A percentile compares a stretch with the other conserved stretches of the same genome.
Evolutionary conservation across 2,888 invertebrate species (phyloP).

Genomic region (Coelopa pilipes): DNA sequence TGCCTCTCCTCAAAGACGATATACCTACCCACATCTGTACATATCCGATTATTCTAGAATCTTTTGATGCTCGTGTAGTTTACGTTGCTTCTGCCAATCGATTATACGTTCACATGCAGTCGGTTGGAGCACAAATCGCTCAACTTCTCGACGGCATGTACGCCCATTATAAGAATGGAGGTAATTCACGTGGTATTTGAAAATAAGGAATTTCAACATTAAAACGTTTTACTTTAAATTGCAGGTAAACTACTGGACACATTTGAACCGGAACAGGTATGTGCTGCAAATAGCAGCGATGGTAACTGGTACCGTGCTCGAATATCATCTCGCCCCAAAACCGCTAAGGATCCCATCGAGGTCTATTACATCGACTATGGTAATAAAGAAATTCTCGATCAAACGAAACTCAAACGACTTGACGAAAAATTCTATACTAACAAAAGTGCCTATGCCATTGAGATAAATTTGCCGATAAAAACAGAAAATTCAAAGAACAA

Average conservation of each 20-base stretch:
- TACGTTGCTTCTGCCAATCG: constrained; percentile 71
- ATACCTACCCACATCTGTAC: constrained; percentile 70
- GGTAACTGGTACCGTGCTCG: constrained; percentile 79
- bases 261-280: constrained; percentile 70
- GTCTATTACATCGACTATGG: constrained; percentile 77
- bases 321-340: constrained; percentile 59
- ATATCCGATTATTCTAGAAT: constrained; percentile 72
- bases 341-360: constrained; percentile 61
- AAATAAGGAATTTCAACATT: not conserved
- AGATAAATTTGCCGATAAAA: constrained; percentile 60
- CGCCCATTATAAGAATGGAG: constrained; percentile 68
- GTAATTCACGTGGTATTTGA: constrained; percentile 51
- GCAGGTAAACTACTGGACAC: constrained; percentile 56
- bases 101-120: constrained; percentile 74
- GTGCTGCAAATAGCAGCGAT: constrained; percentile 73
- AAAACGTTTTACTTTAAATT: not conserved
- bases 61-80: constrained; percentile 71
- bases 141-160: constrained; percentile 72
- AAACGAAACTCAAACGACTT: constrained; percentile 67
- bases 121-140: constrained; percentile 67
- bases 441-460: constrained; percentile 59
- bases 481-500: constrained; percentile 45
- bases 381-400: constrained; percentile 72
- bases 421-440: constrained; percentile 67
- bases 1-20: constrained; percentile 61